Percentiles rank a stretch among this genome's conserved stretches.
Conservation (phyloP, 53 echinoderm and acorn worm genomes). For the Holothuria leucospilota region DNA sequence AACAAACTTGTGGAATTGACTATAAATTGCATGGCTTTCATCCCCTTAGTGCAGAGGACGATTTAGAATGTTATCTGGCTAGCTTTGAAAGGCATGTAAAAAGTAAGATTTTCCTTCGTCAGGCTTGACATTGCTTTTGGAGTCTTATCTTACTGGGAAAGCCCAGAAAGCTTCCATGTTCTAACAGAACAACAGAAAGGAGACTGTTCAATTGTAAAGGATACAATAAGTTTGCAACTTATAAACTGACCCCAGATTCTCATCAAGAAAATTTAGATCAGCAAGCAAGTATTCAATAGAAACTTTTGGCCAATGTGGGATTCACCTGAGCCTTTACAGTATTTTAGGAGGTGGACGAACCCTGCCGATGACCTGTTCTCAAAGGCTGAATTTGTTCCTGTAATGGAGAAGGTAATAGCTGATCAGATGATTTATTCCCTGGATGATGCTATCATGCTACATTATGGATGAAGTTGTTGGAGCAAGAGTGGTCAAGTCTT, state of each 20-base stretch:
- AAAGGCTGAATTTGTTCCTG: background rate
- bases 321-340: background rate
- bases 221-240: background rate
- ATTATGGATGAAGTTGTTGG: slow-evolving; percentile 22
- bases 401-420: slow-evolving; percentile 22
- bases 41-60: background rate
- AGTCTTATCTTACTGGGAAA: too few species aligned
- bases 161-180: background rate
- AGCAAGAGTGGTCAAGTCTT: slow-evolving; percentile 12
- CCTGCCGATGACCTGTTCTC: slow-evolving; percentile 1
- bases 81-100: background rate
- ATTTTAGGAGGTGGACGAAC: slow-evolving; percentile 21
- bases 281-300: too few species aligned
- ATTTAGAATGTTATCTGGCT: too few species aligned
- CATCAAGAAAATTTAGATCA: background rate
- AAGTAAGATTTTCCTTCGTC: background rate
- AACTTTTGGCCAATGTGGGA: too few species aligned
- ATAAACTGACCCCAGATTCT: background rate
- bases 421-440: slow-evolving; percentile 17
- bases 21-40: slow-evolving; percentile 15
- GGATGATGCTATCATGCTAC: slow-evolving; percentile 10
- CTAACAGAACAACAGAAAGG: background rate
- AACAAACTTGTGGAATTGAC: background rate
- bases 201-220: background rate
- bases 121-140: background rate